A percentile compares a stretch with the other conserved stretches of the same genome.
Conservation (phyloP, 2,888 invertebrate genomes). For the Kryphioiulus occultus region DNA sequence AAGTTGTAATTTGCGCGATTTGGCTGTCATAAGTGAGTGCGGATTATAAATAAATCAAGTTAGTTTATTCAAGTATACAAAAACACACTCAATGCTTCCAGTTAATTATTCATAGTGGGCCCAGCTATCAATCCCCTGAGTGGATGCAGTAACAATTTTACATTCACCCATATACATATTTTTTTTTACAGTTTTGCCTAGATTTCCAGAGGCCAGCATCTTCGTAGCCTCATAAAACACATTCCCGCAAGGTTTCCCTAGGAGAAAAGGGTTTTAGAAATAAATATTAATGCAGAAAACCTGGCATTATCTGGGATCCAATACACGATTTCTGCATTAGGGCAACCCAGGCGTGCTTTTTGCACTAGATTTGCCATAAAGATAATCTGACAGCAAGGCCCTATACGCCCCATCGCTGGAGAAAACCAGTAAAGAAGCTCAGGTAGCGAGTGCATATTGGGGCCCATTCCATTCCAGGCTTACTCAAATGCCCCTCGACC, state of each 20-base stretch:
- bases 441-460: slow-evolving; percentile 6
- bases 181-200: neutral
- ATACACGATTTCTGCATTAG: slow-evolving; percentile 17
- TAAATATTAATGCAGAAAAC: slow-evolving; percentile 20
- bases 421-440: neutral
- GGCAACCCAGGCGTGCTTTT: slow-evolving; percentile 14
- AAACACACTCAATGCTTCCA: no score
- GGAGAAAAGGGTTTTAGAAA: neutral
- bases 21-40: no score
- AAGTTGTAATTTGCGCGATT: no score
- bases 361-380: slow-evolving; percentile 10
- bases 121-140: neutral
- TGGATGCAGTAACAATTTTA: neutral
- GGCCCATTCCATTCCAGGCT: neutral
- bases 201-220: neutral
- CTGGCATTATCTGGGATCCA: slow-evolving; percentile 8
- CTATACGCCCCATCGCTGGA: neutral
- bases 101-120: neutral
- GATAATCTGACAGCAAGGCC: slow-evolving; percentile 6
- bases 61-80: no score
- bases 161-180: no score
- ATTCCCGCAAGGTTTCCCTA: neutral
- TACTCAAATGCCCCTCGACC: slow-evolving; percentile 14
- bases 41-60: no score
- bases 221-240: slow-evolving; percentile 8